Percentiles rank a stretch among this genome's conserved stretches.
phyloP scores from a whole-genome alignment of 2,113 vertebrate genomes.

The Aldabrachelys gigantea region DNA sequence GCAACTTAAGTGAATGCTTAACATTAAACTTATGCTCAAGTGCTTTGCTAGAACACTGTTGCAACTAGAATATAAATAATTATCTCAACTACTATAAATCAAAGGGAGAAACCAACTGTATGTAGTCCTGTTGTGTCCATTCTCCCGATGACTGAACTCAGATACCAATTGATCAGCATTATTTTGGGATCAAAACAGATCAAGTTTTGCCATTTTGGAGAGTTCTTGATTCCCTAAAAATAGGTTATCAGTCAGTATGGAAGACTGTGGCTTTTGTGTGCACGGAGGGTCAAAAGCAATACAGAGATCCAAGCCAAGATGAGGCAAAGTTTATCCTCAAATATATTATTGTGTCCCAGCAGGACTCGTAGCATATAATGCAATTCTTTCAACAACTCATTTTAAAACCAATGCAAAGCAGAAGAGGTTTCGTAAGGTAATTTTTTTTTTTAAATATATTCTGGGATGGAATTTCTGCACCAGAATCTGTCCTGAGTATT shows the following conservation, averaged over 20 bases:
- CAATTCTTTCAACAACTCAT: not conserved
- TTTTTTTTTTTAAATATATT: not conserved
- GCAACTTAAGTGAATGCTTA: not conserved
- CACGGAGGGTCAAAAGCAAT: not conserved
- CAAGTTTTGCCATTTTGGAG: not conserved
- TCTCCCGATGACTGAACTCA: not conserved
- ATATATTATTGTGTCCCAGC: not conserved
- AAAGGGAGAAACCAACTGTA: not conserved
- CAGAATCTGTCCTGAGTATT: not conserved
- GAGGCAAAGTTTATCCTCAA: not conserved
- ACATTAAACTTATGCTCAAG: constrained; percentile 45
- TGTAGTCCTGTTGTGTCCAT: not conserved
- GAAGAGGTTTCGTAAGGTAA: not conserved
- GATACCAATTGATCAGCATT: not conserved
- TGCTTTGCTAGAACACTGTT: constrained; percentile 25
- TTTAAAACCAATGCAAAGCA: not conserved
- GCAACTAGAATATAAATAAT: constrained; percentile 13
- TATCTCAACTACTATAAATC: not conserved
- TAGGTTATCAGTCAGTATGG: not conserved
- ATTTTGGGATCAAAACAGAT: not conserved
- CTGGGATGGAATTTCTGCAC: not conserved
- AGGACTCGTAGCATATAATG: not conserved
- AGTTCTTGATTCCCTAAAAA: not conserved
- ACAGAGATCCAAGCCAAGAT: not conserved
- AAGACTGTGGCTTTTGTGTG: not conserved